These are phyloP conservation scores for Antheraea yamamai DNA, from an alignment of 2,888 invertebrate genomes.

Conservation along the genomic window DNA sequence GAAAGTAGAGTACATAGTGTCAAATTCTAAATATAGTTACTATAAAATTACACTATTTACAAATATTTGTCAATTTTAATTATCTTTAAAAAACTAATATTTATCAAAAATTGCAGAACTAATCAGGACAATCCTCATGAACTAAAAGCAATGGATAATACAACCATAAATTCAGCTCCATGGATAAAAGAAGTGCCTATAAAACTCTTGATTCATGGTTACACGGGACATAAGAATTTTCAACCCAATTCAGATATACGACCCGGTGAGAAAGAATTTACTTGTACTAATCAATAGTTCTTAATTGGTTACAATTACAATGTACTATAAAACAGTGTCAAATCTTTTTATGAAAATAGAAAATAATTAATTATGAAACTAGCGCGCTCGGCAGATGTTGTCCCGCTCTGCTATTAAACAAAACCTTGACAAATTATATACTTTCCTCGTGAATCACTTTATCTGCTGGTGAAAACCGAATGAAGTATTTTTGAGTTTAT, in stretches of 20 bases:
- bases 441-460: too few species aligned
- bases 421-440: too few species aligned
- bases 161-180: constrained; percentile 64
- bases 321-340: neutral
- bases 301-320: neutral
- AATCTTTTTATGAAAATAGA: neutral
- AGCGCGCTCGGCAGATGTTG: too few species aligned
- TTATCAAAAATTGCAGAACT: constrained; percentile 45
- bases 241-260: constrained; percentile 83
- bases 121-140: constrained; percentile 69
- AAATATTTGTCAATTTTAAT: too few species aligned
- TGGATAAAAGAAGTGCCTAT: constrained; percentile 73
- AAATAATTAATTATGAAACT: too few species aligned
- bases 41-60: too few species aligned
- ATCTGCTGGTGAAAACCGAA: too few species aligned
- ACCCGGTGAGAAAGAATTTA: constrained; percentile 67
- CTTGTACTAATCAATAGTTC: neutral
- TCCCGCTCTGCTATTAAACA: too few species aligned
- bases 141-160: constrained; percentile 57
- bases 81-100: neutral
- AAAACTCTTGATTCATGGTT: constrained; percentile 84
- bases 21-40: too few species aligned
- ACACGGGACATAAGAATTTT: constrained; percentile 82
- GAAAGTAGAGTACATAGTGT: too few species aligned
- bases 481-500: too few species aligned